Conservation (phyloP, 2,888 invertebrate genomes). For the Drosophila peninsularis region DNA sequence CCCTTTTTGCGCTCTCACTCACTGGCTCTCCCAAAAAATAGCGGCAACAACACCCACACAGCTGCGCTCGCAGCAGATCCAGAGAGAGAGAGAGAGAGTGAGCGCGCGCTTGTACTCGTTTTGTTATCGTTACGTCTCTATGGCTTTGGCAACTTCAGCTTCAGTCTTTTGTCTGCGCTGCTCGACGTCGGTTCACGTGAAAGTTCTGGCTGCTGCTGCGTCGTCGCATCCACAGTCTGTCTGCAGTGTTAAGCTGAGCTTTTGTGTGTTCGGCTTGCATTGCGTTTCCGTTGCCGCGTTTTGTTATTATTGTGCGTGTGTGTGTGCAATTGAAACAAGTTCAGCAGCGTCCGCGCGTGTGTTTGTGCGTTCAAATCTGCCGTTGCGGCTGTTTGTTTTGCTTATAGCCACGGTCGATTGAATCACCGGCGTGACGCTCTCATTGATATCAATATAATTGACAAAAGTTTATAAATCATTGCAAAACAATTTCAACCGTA, state of each 20-base stretch:
- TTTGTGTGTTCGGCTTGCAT: constrained; percentile 47
- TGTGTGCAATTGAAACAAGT: constrained; percentile 56
- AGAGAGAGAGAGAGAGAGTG: constrained; percentile 9
- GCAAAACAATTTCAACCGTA: constrained; percentile 43
- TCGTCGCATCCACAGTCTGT: constrained; percentile 35
- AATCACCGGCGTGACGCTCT: constrained; percentile 36
- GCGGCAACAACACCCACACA: constrained; percentile 18
- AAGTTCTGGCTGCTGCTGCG: constrained; percentile 45
- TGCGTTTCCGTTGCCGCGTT: constrained; percentile 43
- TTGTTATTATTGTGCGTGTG: constrained; percentile 42
- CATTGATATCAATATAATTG: constrained; percentile 33
- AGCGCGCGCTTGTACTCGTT: constrained; percentile 17
- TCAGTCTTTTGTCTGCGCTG: constrained; percentile 70
- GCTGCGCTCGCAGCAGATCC: constrained; percentile 23
- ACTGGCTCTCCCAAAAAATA: constrained; percentile 17
- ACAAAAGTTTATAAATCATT: constrained; percentile 46
- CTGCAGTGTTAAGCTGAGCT: constrained; percentile 47
- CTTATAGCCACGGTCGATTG: constrained; percentile 71
- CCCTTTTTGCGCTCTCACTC: constrained; percentile 35
- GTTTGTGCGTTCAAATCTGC: constrained; percentile 44
- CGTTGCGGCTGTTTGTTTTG: constrained; percentile 58
- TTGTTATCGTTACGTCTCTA: constrained; percentile 39
- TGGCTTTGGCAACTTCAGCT: constrained; percentile 58
- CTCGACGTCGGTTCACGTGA: constrained; percentile 54
- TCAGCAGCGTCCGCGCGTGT: constrained; percentile 56